A percentile compares a stretch with the other conserved stretches of the same genome.
Conservation (phyloP, 2,888 invertebrate species). For the Halocaridina rubra region DNA sequence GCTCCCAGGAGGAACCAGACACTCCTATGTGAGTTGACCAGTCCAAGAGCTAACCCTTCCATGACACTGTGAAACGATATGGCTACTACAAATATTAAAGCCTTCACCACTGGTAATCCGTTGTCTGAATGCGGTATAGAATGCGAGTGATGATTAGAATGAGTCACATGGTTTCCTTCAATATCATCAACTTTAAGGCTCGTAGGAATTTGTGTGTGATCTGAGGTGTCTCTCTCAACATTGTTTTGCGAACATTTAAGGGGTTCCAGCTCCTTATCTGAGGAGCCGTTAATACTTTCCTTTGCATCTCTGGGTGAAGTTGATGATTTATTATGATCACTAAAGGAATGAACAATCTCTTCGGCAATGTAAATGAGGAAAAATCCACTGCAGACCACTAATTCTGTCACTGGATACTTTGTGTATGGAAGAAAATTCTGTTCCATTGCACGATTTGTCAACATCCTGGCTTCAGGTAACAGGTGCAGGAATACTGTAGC, state of each 20-base stretch:
- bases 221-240: neutral
- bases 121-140: neutral
- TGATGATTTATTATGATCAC: neutral
- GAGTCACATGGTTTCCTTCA: neutral
- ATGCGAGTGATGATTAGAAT: neutral
- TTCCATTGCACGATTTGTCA: neutral
- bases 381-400: slow-evolving; percentile 72
- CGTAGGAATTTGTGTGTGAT: neutral
- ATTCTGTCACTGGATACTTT: slow-evolving; percentile 70
- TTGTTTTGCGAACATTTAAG: neutral
- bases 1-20: slow-evolving; percentile 86
- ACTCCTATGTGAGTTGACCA: slow-evolving; percentile 79
- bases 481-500: slow-evolving; percentile 74
- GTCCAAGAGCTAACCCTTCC: slow-evolving; percentile 85
- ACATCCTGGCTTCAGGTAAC: slow-evolving; percentile 70
- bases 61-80: slow-evolving; percentile 87
- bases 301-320: neutral
- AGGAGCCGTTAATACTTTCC: neutral
- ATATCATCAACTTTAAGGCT: neutral
- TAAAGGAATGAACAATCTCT: slow-evolving; percentile 66
- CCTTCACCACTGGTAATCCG: neutral
- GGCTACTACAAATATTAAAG: slow-evolving; percentile 81
- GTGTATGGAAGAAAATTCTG: slow-evolving; percentile 23
- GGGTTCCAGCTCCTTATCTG: neutral
- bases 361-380: slow-evolving; percentile 73